phyloP scores from a whole-genome alignment of 2,113 vertebrate genomes.

The Ovis canadensis region DNA sequence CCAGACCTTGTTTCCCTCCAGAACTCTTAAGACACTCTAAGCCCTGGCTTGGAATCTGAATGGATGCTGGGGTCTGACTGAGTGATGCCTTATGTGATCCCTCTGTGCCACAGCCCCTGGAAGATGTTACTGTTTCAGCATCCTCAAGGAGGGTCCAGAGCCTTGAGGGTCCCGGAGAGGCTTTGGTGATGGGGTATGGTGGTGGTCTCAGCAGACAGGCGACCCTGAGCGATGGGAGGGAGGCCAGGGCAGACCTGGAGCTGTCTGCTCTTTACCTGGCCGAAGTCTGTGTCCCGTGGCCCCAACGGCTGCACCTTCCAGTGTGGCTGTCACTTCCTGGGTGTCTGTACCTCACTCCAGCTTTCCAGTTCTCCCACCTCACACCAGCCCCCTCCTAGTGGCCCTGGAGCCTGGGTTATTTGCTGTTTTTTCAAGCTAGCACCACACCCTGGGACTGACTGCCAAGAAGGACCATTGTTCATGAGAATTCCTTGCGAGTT shows the following conservation, averaged over 20 bases:
- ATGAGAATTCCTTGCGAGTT: constrained; percentile 63
- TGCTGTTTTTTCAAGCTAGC: constrained; percentile 64
- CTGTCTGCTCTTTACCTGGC: not conserved
- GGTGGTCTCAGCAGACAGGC: not conserved
- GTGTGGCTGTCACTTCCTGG: not conserved
- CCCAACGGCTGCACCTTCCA: not conserved
- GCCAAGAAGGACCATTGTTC: constrained; percentile 74
- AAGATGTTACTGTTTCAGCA: not conserved
- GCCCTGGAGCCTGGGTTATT: constrained; percentile 62
- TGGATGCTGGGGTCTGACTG: not conserved
- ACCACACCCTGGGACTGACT: constrained; percentile 69
- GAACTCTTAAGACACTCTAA: not conserved
- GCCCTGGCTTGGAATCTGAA: not conserved
- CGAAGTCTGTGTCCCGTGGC: not conserved
- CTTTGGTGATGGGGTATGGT: not conserved
- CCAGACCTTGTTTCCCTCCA: not conserved
- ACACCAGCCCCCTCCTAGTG: constrained; percentile 42
- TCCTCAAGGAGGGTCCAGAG: not conserved
- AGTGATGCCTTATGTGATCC: not conserved
- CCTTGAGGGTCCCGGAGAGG: not conserved
- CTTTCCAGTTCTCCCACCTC: constrained; percentile 5
- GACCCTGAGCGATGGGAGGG: not conserved
- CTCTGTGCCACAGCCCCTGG: rapidly evolving
- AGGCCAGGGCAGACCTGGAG: not conserved
- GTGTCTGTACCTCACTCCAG: not conserved